These are phyloP conservation scores for Drosophila koepferae DNA, from an alignment of 2,888 invertebrate species.

Conservation along the genomic window DNA sequence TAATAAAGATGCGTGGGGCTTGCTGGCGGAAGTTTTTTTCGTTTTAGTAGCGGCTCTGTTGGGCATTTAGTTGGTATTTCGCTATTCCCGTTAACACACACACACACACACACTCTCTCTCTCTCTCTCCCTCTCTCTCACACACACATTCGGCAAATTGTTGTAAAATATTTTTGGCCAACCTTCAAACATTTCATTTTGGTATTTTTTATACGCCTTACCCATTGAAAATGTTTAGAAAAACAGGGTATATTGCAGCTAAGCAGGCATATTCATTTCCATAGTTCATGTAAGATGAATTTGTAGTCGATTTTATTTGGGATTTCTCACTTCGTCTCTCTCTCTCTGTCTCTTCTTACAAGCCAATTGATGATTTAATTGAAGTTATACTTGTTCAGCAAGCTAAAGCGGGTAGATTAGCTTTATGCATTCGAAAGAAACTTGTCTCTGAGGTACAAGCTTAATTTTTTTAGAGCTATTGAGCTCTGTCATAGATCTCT, in stretches of 20 bases:
- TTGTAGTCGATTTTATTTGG: too few relatives aligned
- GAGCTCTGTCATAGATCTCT: background rate
- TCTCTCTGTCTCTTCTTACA: background rate
- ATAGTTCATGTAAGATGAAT: background rate
- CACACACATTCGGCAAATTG: conserved; percentile 42
- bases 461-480: background rate
- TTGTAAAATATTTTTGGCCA: conserved; percentile 71
- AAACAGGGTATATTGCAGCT: background rate
- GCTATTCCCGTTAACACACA: conserved; percentile 1
- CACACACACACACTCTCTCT: conserved; percentile 24
- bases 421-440: too few relatives aligned
- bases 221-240: background rate
- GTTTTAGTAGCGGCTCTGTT: conserved; percentile 1
- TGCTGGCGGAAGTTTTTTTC: background rate
- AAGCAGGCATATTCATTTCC: background rate
- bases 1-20: conserved; percentile 64
- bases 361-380: background rate
- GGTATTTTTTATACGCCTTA: conserved; percentile 28
- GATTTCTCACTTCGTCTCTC: background rate
- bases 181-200: conserved; percentile 78
- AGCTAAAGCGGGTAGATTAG: background rate
- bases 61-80: conserved; percentile 44
- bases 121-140: conserved; percentile 17
- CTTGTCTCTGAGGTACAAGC: too few relatives aligned
- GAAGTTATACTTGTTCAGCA: background rate